These are phyloP conservation scores for Trachurus trachurus DNA, from an alignment of 2,797 vertebrate species.

Conservation along the genomic window DNA sequence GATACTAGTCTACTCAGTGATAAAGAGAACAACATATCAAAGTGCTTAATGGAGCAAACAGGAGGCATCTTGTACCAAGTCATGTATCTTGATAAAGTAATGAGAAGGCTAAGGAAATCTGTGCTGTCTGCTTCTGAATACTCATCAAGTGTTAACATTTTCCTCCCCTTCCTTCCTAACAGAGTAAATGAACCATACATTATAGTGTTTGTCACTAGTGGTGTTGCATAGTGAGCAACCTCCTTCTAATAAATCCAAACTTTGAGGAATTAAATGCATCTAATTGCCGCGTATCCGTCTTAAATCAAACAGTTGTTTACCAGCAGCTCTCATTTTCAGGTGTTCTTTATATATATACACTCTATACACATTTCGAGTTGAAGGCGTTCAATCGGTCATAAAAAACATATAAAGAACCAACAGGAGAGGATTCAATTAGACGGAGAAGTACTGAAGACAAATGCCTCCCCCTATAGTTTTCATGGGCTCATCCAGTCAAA, in stretches of 20 bases:
- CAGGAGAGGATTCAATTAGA: constrained; percentile 53
- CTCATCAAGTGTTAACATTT: neutral
- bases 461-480: constrained; percentile 43
- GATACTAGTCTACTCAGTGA: neutral
- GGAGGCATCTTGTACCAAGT: neutral
- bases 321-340: constrained; percentile 37
- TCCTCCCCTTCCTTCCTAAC: neutral
- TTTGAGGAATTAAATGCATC: neutral
- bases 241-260: neutral
- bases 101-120: neutral
- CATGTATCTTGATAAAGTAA: constrained; percentile 8
- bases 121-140: neutral
- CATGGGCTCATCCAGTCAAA: constrained; percentile 11
- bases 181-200: neutral
- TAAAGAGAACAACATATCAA: neutral
- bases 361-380: neutral
- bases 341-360: no score
- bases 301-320: constrained; percentile 50
- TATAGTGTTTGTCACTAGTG: neutral
- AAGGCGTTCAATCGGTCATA: constrained; percentile 15
- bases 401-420: constrained; percentile 28
- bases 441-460: constrained; percentile 29
- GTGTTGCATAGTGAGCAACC: neutral
- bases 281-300: neutral
- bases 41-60: constrained; percentile 1